Percentiles rank a stretch among this genome's conserved stretches.
Conservation (phyloP, 2,797 vertebrate species). For the Carcharodon carcharias region DNA sequence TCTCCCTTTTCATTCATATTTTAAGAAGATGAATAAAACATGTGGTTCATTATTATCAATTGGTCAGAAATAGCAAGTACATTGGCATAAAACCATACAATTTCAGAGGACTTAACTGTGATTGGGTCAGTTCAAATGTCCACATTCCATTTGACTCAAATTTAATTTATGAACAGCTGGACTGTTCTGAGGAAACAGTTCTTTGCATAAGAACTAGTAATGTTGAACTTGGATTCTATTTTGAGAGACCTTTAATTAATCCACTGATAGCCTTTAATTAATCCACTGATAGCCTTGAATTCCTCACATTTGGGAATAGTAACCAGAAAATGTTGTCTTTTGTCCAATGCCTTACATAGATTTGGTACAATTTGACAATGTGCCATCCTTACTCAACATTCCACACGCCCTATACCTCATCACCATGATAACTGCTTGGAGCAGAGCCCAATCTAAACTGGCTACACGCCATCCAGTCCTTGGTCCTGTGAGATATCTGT, state of each 20-base stretch:
- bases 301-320: not conserved
- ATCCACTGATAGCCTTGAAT: not conserved
- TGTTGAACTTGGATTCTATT: not conserved
- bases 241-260: not conserved
- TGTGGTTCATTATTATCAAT: not conserved
- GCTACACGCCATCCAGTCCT: constrained; percentile 47
- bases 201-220: not conserved
- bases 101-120: not conserved
- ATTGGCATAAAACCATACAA: not conserved
- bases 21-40: not conserved
- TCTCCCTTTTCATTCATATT: not conserved
- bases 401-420: constrained; percentile 44
- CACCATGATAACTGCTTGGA: constrained; percentile 58
- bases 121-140: not conserved
- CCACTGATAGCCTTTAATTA: not conserved
- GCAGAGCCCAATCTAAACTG: constrained; percentile 50
- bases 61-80: not conserved
- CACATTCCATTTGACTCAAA: constrained; percentile 17
- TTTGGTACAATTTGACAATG: constrained; percentile 53
- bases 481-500: constrained; percentile 55
- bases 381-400: constrained; percentile 60
- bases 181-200: not conserved
- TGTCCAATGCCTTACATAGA: constrained; percentile 49
- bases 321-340: constrained; percentile 46
- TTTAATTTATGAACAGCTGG: not conserved